These are phyloP conservation scores for Heliconius charithonia DNA, from an alignment of 2,888 invertebrate genomes.

Conservation along the genomic window DNA sequence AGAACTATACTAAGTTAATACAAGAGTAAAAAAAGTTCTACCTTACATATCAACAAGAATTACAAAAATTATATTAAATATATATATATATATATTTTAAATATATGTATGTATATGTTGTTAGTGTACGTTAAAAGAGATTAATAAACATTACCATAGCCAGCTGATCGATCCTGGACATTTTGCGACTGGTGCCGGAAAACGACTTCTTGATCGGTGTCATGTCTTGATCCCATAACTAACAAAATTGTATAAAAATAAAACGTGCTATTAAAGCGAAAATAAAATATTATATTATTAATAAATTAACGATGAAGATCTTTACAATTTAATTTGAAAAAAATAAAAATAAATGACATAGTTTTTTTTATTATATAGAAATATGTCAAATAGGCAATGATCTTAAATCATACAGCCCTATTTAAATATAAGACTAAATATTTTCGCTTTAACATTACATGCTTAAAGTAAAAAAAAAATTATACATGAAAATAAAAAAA, in stretches of 20 bases:
- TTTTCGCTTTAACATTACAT: conserved; percentile 31
- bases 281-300: conserved; percentile 5
- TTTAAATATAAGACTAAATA: neutral
- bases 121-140: neutral
- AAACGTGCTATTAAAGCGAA: conserved; percentile 48
- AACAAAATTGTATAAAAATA: conserved; percentile 61
- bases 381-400: neutral
- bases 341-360: neutral
- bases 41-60: neutral
- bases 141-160: conserved; percentile 86
- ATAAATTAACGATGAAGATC: neutral
- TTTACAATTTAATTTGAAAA: neutral
- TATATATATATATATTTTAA: neutral
- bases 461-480: conserved; percentile 10
- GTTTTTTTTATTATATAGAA: neutral
- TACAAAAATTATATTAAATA: neutral
- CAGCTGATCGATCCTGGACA: conserved; percentile 92
- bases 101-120: neutral
- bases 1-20: no score
- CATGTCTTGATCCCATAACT: conserved; percentile 95
- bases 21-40: neutral
- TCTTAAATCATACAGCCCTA: neutral
- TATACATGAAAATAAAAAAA: conserved; percentile 8
- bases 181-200: conserved; percentile 89
- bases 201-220: conserved; percentile 92